A percentile compares a stretch with the other conserved stretches of the same genome.
These are phyloP conservation scores for Ochropacha duplaris DNA, from an alignment of 2,888 invertebrate species.

Conservation along the genomic window DNA sequence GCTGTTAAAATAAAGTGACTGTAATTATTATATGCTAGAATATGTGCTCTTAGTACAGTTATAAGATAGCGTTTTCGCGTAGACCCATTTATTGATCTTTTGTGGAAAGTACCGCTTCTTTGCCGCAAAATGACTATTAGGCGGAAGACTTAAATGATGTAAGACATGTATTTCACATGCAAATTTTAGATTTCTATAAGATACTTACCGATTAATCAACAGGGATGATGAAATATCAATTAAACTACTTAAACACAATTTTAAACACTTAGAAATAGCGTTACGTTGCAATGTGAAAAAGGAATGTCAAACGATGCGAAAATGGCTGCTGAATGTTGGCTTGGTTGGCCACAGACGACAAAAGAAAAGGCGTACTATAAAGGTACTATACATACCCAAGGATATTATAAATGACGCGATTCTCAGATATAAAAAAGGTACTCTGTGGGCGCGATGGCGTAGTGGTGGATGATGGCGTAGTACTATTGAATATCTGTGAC, in stretches of 20 bases:
- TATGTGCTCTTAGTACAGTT: not conserved
- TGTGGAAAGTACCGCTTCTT: not conserved
- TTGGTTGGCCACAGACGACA: no score
- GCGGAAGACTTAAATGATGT: not conserved
- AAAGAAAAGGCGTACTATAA: no score
- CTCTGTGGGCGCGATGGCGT: no score
- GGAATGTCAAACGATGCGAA: not conserved
- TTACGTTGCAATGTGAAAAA: not conserved
- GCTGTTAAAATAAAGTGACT: not conserved
- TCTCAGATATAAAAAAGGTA: no score
- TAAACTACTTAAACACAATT: not conserved
- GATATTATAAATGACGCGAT: no score
- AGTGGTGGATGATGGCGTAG: no score
- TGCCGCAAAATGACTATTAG: not conserved
- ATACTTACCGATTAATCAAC: not conserved
- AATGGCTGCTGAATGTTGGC: not conserved
- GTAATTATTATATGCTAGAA: not conserved
- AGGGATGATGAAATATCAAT: not conserved
- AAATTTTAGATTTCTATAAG: not conserved
- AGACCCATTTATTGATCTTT: constrained; percentile 2
- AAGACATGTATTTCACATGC: not conserved
- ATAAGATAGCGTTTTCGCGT: not conserved
- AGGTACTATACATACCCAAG: no score
- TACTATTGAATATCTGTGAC: no score
- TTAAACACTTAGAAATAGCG: not conserved